A percentile compares a stretch with the other conserved stretches of the same genome.
These are phyloP conservation scores for Sinosuthora webbiana DNA, from an alignment of 2,113 vertebrate genomes.

Conservation along the genomic window DNA sequence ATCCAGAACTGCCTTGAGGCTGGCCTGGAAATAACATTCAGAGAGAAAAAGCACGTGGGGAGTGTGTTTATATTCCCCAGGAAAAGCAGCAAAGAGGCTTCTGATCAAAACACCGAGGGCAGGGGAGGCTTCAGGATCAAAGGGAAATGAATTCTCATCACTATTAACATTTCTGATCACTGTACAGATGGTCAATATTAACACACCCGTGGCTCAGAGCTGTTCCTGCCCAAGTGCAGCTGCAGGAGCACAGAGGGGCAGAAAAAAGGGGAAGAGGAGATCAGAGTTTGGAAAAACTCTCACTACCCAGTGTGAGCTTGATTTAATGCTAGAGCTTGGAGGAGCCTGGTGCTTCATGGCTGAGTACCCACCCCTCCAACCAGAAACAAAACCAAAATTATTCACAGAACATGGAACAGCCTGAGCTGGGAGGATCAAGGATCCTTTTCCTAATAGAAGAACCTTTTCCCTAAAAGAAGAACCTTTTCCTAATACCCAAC, in stretches of 20 bases:
- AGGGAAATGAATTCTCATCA: background rate
- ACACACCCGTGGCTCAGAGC: rapidly evolving
- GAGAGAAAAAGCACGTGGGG: background rate
- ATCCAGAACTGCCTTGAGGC: background rate
- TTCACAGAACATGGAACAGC: background rate
- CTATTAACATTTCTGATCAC: too few relatives aligned
- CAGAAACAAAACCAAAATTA: background rate
- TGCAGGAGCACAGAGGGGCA: background rate
- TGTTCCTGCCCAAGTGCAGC: background rate
- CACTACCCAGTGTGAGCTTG: background rate
- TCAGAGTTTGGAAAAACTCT: background rate
- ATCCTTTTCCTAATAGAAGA: background rate
- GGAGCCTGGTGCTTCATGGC: background rate
- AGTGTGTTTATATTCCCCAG: background rate
- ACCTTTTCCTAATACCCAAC: background rate
- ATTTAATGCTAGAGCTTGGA: background rate
- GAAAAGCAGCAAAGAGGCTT: background rate
- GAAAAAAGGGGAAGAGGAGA: background rate
- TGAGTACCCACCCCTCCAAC: background rate
- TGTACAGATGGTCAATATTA: background rate
- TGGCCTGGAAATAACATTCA: background rate
- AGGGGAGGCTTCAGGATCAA: background rate
- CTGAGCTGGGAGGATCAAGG: background rate
- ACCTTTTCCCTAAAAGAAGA: background rate
- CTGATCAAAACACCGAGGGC: background rate